Evolutionary conservation across 2,797 vertebrate species (phyloP), one percentile per base, ranked within the genome.

Genomic region (Synaphobranchus kaupii): DNA sequence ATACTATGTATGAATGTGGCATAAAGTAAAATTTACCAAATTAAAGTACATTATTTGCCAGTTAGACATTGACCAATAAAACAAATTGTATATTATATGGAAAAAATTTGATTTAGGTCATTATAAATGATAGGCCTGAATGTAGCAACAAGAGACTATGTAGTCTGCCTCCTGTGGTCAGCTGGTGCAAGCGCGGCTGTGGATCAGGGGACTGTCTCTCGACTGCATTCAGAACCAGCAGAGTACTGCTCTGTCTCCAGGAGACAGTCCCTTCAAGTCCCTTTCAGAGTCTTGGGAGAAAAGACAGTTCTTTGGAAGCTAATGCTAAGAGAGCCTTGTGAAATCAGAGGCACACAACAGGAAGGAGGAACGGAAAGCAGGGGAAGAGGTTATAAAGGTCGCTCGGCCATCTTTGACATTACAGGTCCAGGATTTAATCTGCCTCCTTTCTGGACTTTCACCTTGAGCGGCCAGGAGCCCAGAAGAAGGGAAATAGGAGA

Each of bases 161-260:
- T 50, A 48, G n/a, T 52, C 80, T 66, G 28, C 31, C 47, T 73
- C 52, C 39, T 84, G 47, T 88, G 84, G 73, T 80, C 84, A 66
- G 20, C 47, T 50, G 13, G 12, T 13, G 68, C 8, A 47, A 76
- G 34, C 85, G 54, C 54, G 60, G n/a, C 47, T 34, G 25, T 9
- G 66, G 25, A 87, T 22, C 20, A 34, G 48, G 31, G 58, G 17
- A 39, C 54, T 78, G 34, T 68, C 58, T 60, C 58, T 20, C 50
- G 8, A 66, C 54, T 39, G n/a, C 44, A 50, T 68, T 54, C 63
- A 15, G 15, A 15, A 22, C 22, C 86, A 39, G 4, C 34, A 52
- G 17, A 25, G 20, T 39, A 47, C 10, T 10, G 20, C 20, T n/a
- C 44, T 25, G 20, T n/a, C 47, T n/a, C 47, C 20, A n/a, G 44